phyloP scores from a whole-genome alignment of 2,888 invertebrate genomes.

The Stenurella melanura region DNA sequence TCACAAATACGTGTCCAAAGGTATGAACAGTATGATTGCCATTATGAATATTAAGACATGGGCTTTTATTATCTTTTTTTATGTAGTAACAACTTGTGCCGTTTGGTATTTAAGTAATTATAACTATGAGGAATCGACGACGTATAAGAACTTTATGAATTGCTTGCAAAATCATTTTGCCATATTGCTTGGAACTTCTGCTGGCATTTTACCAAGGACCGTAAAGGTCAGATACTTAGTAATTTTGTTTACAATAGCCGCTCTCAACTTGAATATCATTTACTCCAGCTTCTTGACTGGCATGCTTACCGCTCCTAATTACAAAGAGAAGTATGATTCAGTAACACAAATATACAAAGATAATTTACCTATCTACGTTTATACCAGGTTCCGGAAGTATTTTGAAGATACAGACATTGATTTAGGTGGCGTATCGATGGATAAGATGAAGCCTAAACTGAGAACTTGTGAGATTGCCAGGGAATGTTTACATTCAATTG shows the following conservation, averaged over 20 bases:
- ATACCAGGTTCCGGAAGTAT: neutral
- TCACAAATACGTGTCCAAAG: neutral
- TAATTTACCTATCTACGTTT: neutral
- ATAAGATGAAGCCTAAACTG: neutral
- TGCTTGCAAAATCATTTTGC: neutral
- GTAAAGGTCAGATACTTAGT: constrained; percentile 4
- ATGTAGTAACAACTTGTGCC: neutral
- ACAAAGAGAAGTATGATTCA: neutral
- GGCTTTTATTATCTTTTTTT: neutral
- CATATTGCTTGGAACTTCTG: neutral
- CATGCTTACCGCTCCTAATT: neutral
- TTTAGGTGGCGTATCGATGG: neutral
- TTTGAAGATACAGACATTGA: neutral
- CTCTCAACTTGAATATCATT: neutral
- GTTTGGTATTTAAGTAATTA: neutral
- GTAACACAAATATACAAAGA: neutral
- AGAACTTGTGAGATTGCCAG: neutral
- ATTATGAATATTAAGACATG: neutral
- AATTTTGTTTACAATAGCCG: neutral
- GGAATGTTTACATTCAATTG: neutral
- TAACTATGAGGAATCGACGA: neutral
- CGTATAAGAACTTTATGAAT: neutral
- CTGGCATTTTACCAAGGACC: neutral
- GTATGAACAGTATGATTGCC: neutral
- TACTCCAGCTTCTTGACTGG: neutral